Percentiles rank a stretch among this genome's conserved stretches.
These are phyloP conservation scores for Conus ventricosus DNA, from an alignment of 1,140 invertebrate genomes.

Conservation along the genomic window DNA sequence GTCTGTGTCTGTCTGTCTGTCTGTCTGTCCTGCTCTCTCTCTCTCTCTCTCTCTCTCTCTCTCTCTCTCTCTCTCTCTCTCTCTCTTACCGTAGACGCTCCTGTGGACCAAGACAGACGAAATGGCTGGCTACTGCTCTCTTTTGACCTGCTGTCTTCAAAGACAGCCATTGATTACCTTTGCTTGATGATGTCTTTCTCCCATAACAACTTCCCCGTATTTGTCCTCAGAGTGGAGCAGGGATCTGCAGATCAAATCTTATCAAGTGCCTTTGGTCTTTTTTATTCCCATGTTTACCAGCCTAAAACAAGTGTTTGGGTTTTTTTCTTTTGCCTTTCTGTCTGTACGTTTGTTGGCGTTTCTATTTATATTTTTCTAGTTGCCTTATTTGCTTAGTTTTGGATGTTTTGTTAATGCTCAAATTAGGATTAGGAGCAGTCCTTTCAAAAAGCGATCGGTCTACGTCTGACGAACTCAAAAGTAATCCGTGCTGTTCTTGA, in stretches of 20 bases:
- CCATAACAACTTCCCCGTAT: no score
- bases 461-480: no score
- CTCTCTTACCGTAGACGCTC: neutral
- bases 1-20: neutral
- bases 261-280: neutral
- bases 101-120: neutral
- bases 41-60: neutral
- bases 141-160: neutral
- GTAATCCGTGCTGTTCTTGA: no score
- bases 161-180: neutral
- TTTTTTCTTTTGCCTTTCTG: neutral
- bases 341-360: neutral
- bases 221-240: no score
- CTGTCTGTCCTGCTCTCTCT: slow-evolving; percentile 7
- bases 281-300: no score
- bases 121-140: neutral
- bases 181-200: neutral
- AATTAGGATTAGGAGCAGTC: no score
- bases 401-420: no score
- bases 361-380: no score
- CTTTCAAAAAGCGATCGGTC: no score
- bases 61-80: neutral
- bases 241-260: neutral
- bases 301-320: neutral
- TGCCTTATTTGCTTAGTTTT: no score